Base-by-base conservation (phyloP, 2,888 invertebrate genomes). In the Autographa gamma region DNA sequence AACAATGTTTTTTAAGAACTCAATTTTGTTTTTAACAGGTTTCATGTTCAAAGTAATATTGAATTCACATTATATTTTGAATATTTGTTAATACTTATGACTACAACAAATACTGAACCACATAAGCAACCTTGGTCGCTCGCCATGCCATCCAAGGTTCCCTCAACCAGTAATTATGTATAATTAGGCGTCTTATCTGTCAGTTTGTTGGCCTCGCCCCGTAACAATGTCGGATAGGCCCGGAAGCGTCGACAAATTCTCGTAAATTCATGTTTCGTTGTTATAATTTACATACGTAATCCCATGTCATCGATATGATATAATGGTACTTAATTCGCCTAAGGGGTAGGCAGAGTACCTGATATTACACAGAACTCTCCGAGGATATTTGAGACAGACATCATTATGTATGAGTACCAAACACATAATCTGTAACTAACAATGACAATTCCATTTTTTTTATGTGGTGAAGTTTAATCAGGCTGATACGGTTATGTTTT, bases 171-270 rank as follows among this genome's bases (percentile, higher is more conserved):
- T 82, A 86, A 86, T 86, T 86, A 86, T 77, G 75, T 85, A 81
- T 85, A 89, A 90, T 90, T 89, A 89, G 77, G 74, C 58, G 64
- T 83, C 78, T 84, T 82, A 79, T 76, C 68, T 80, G 85, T 81
- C 80, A 73, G 81, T 74, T 31, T 73, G 76, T 63, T 74, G 88
- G 82, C 88, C 88, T 88, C 85, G 85, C 77, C 72, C 77, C 70
- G 78, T 77, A 84, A 85, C 87, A 86, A 85, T 84, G 84, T 79
- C 80, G 82, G 81, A 75, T 83, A 73, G 73, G 77, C 77, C 87
- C 89, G 90, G 89, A 89, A 90, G 85, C 83, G 69, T 60, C 73
- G 67, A 74, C 67, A 64, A 74, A 79, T 59, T 83, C 74, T 71
- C 38, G 70, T 75, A 72, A 54, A 48, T 18, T 71, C 54, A 31